Percentiles rank a stretch among this genome's conserved stretches.
Conservation (phyloP, 2,797 vertebrate genomes). For the Poecilia gillii region DNA sequence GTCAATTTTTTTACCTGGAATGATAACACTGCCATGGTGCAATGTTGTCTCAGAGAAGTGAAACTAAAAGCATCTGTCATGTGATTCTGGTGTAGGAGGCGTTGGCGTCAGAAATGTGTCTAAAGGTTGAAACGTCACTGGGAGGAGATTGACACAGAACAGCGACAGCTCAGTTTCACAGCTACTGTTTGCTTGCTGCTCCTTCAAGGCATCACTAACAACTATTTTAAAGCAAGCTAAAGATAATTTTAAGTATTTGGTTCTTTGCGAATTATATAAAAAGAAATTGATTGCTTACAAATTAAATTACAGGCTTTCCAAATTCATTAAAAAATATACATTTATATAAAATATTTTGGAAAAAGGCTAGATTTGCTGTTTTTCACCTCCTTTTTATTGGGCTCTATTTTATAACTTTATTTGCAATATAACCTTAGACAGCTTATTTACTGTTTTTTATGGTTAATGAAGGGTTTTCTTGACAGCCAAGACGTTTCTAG, state of each 20-base stretch:
- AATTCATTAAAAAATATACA: no score
- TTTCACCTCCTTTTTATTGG: background rate
- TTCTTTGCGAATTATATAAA: background rate
- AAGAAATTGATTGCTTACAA: background rate
- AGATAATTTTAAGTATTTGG: background rate
- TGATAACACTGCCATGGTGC: background rate
- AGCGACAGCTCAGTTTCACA: background rate
- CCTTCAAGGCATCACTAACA: background rate
- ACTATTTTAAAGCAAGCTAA: background rate
- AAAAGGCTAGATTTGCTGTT: background rate
- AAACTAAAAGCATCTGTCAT: background rate
- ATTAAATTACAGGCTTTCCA: no score
- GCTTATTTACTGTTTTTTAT: background rate
- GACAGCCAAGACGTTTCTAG: background rate
- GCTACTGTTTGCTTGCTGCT: background rate
- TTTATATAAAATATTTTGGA: background rate
- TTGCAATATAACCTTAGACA: background rate
- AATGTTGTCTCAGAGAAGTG: background rate
- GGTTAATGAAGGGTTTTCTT: background rate
- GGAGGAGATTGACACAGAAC: background rate
- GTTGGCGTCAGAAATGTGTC: background rate
- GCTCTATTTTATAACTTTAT: background rate
- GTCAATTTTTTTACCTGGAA: background rate
- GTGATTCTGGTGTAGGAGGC: background rate
- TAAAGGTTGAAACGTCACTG: background rate